Base-by-base conservation (phyloP, 2,797 vertebrate genomes). In the Schizopygopsis malacanthus region DNA sequence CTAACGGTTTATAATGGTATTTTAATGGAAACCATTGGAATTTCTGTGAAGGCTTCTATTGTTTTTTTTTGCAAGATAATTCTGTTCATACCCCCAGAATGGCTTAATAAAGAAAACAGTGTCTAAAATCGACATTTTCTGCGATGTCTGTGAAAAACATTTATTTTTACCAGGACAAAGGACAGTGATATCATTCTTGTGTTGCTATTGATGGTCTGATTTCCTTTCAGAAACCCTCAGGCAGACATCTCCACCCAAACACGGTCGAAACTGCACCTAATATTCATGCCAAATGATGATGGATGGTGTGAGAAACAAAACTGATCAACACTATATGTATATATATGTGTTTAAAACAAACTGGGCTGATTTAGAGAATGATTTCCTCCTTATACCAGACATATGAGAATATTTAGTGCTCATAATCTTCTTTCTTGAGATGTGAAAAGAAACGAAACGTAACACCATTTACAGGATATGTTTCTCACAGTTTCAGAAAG, bases 401-500 rank as follows among this genome's bases (percentile, higher is more conserved):
- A 52, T 43, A 67, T 67, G 6, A 37, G 3, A 67, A 43, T 12
- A 3, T 69, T 43, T 72, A 52, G 28, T 33, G 28, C 75, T 82
- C 87, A 67, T 52, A 85, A 86, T 83, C 75, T 56, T 72, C 67
- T 80, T 81, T 89, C 69, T 86, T 79, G 61, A 84, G 75, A 86
- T 33, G 76, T 50, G 71, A 76, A 86, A 43, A 70, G 72, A 86
- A 81, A 75, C 80, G 89, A 90, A 90, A 91, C 67, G 63, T 50
- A 87, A 91, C 85, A 87, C 89, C 81, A 20, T 10, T 59, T 37
- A 76, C 81, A 79, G 67, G 33, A 79, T 61, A 28, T 0, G 16
- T 81, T 89, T 91, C 91, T 88, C 91, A 91, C 82, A 65, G 85
- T 91, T 90, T 88, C 91, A 45, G 80, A 52, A 88, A 72, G 20